Percentiles rank a stretch among this genome's conserved stretches.
Evolutionary conservation across 2,888 invertebrate genomes (phyloP).

Genomic region (Heliconius hortense): DNA sequence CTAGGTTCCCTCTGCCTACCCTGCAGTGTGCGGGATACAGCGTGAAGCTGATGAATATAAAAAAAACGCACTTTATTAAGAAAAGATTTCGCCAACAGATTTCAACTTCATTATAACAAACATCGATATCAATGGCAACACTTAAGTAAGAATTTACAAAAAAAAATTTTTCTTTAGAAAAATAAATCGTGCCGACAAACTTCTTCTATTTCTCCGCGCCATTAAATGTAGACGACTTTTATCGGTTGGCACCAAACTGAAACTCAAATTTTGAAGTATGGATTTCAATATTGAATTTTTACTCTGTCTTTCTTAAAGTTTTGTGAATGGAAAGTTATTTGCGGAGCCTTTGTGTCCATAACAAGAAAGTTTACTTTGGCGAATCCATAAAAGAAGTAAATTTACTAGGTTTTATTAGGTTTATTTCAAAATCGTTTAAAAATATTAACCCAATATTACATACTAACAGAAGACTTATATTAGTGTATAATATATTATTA

Average conservation of each 20-base stretch:
- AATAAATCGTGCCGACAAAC: slow-evolving; percentile 74
- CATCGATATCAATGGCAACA: slow-evolving; percentile 76
- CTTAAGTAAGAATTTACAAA: slow-evolving; percentile 55
- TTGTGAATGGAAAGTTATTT: slow-evolving; percentile 19
- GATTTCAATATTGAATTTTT: slow-evolving; percentile 78
- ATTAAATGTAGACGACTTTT: slow-evolving; percentile 71
- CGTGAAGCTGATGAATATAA: too few relatives aligned
- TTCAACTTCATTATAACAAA: slow-evolving; percentile 69
- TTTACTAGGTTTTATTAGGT: neutral
- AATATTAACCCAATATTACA: too few relatives aligned
- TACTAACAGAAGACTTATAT: too few relatives aligned
- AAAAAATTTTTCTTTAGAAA: slow-evolving; percentile 67
- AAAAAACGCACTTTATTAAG: neutral
- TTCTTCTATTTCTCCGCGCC: slow-evolving; percentile 66
- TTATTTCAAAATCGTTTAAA: neutral
- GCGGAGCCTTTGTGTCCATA: slow-evolving; percentile 3
- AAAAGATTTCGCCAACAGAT: slow-evolving; percentile 47
- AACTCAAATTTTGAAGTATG: slow-evolving; percentile 72
- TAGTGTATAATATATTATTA: too few relatives aligned
- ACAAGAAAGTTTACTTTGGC: slow-evolving; percentile 15
- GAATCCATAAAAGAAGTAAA: slow-evolving; percentile 1
- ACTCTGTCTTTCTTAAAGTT: slow-evolving; percentile 57
- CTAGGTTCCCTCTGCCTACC: too few relatives aligned
- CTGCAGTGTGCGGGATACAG: too few relatives aligned
- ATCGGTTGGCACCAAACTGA: slow-evolving; percentile 70